Conservation (phyloP, 2,888 invertebrate species). For the Exephanes ischioxanthus region DNA sequence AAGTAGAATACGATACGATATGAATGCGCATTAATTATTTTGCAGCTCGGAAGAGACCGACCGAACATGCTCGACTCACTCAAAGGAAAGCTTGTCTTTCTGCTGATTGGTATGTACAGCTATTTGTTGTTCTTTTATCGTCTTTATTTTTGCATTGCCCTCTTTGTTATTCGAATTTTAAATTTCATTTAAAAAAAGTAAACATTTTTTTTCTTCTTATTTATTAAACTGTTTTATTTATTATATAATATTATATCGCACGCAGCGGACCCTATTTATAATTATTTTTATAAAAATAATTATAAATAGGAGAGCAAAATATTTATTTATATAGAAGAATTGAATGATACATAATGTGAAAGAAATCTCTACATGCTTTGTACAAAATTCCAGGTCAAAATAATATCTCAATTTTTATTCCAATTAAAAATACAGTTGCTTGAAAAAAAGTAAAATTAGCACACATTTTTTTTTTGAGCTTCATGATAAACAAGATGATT, state of each 20-base stretch:
- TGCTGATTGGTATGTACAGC: conserved; percentile 46
- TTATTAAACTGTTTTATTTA: not conserved
- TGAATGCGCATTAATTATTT: conserved; percentile 32
- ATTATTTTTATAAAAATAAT: too few relatives aligned
- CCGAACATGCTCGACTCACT: conserved; percentile 25
- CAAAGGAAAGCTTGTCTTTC: conserved; percentile 42
- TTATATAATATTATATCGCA: not conserved
- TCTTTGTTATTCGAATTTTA: not conserved
- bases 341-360: not conserved
- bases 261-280: too few relatives aligned
- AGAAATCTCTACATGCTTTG: not conserved
- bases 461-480: too few relatives aligned
- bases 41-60: conserved; percentile 14
- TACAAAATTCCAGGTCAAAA: too few relatives aligned
- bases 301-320: too few relatives aligned
- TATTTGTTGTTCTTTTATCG: conserved; percentile 8
- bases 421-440: too few relatives aligned
- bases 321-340: not conserved
- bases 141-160: not conserved
- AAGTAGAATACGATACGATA: not conserved
- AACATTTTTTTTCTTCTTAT: not conserved
- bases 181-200: not conserved
- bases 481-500: too few relatives aligned
- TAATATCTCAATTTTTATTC: too few relatives aligned
- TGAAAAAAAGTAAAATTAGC: too few relatives aligned